A percentile compares a stretch with the other conserved stretches of the same genome.
These are phyloP conservation scores for Agapornis roseicollis DNA, from an alignment of 2,113 vertebrate genomes.

Conservation along the genomic window DNA sequence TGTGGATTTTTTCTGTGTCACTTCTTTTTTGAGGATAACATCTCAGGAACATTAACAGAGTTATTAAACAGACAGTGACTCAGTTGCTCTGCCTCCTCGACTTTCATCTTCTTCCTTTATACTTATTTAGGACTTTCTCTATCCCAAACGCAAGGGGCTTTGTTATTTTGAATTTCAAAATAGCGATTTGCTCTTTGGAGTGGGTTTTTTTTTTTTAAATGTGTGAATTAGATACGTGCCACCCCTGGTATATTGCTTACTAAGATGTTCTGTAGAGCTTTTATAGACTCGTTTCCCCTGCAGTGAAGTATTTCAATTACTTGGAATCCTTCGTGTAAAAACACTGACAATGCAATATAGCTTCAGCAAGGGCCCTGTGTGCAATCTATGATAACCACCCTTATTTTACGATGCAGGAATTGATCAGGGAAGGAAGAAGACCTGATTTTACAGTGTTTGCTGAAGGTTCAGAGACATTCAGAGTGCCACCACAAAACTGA, in stretches of 20 bases:
- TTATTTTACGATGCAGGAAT: neutral
- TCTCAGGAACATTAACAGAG: neutral
- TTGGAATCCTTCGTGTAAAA: neutral
- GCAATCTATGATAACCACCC: neutral
- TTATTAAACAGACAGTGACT: neutral
- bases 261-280: neutral
- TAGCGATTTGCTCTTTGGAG: neutral
- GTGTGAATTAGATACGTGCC: neutral
- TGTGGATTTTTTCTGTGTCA: neutral
- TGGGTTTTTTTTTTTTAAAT: neutral
- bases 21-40: neutral
- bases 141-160: fast-evolving
- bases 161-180: neutral
- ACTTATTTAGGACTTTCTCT: neutral
- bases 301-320: neutral
- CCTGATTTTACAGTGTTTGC: neutral
- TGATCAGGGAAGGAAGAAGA: neutral
- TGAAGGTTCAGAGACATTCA: neutral
- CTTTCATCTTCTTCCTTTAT: neutral
- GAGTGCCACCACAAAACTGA: neutral
- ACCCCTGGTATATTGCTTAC: neutral
- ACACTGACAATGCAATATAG: neutral
- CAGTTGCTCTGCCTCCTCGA: neutral
- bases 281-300: neutral
- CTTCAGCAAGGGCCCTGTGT: neutral